Evolutionary conservation across 2,888 invertebrate genomes (phyloP), one percentile per base, ranked within the genome.

Genomic region (Dysmachus trigonus): DNA sequence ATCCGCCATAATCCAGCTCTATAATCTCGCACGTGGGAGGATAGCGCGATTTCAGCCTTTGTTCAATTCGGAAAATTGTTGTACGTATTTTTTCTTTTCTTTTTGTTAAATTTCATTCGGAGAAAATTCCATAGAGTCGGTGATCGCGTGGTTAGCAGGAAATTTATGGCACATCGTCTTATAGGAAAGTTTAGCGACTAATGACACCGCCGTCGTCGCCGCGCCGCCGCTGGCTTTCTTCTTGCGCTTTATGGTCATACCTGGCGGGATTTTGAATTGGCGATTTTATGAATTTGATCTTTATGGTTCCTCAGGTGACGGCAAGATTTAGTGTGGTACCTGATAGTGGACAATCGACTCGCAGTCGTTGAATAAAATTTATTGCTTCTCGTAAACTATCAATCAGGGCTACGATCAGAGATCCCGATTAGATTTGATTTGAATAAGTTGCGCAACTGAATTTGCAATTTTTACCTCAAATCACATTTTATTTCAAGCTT

Each of bases 21-120:
- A n/a, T n/a, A 33, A 41, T 41, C 38, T 62, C 22, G 18, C 81
- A 53, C 62, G 81, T 77, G 77, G 77, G 77, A 77, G 77, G 77
- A 41, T 30, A 30, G 5, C 62, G 18, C 41, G 47, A 77, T 77
- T 31, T 77, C 47, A 27, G 30, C 10, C 10, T 77, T 47, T 77
- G 13, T 47, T 77, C 77, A 41, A 77, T 41, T 47, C n/a, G 41
- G 47, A 77, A 47, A 77, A 77, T 18, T 77, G 41, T 77, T 76
- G 47, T 62, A 7, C 62, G n/a, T n/a, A n/a, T n/a, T n/a, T n/a
- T n/a, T n/a, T n/a, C n/a, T n/a, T n/a, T n/a, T n/a, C 18, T 62
- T 62, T 51, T 18, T 27, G 8, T 0, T 62, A 7, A 51, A 38
- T 35, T 38, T 38, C 30, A 77, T 47, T 47, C 8, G 30, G 77